Evolutionary conservation across 2,888 invertebrate genomes (phyloP).

Genomic region (Eilema griseolum): DNA sequence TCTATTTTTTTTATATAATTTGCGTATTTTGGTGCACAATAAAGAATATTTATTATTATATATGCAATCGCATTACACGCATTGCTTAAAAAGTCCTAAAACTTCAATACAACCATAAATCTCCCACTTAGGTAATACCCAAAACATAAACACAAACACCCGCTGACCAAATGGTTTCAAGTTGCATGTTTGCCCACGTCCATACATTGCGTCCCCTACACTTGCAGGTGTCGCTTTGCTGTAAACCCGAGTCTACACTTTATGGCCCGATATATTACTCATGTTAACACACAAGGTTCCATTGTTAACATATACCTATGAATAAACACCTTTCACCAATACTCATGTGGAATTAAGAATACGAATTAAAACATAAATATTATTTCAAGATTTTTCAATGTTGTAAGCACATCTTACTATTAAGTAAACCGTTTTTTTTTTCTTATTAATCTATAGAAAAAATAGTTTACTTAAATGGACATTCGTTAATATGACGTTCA

Average conservation of each 20-base stretch:
- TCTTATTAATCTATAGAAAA: not conserved
- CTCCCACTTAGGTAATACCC: not conserved
- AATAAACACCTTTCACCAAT: not conserved
- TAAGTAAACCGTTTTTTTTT: too few relatives aligned
- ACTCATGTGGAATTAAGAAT: not conserved
- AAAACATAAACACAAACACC: not conserved
- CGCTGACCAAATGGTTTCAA: conserved; percentile 17
- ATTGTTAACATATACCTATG: not conserved
- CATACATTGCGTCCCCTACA: conserved; percentile 9
- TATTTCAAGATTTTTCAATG: too few relatives aligned
- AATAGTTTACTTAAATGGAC: not conserved
- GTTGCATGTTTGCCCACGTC: conserved; percentile 18
- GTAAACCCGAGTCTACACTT: conserved; percentile 1
- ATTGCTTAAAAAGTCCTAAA: too few relatives aligned
- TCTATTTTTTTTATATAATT: too few relatives aligned
- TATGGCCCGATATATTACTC: conserved; percentile 2
- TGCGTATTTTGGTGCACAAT: too few relatives aligned
- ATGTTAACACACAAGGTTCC: not conserved
- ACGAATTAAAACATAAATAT: not conserved
- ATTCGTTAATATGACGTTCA: too few relatives aligned
- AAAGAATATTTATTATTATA: too few relatives aligned
- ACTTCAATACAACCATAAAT: not conserved
- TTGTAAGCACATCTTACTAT: too few relatives aligned
- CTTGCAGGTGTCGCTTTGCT: conserved; percentile 3
- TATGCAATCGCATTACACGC: too few relatives aligned